phyloP scores from a whole-genome alignment of 2,797 vertebrate species.

The Lepus townsendii region DNA sequence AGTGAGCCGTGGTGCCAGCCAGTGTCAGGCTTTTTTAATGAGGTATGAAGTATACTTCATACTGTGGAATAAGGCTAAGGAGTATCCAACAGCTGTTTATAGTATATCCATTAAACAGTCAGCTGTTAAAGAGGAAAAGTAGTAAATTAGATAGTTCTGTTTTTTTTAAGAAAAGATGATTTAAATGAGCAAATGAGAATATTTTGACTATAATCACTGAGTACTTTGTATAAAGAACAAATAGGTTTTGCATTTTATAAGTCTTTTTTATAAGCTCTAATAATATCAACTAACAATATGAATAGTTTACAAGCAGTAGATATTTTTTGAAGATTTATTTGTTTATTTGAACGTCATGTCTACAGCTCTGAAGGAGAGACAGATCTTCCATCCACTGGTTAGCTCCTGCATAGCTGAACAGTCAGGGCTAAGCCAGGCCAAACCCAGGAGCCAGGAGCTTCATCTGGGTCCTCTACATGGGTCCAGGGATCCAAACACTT shows the following conservation, averaged over 20 bases:
- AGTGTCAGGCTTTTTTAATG: background rate
- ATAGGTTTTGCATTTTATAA: slow-evolving; percentile 46
- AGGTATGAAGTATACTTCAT: slow-evolving; percentile 3
- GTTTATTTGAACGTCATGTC: too few species aligned
- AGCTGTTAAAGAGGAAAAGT: slow-evolving; percentile 16
- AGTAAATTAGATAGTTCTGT: background rate
- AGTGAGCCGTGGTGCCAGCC: too few species aligned
- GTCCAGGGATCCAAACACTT: too few species aligned
- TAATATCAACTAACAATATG: slow-evolving; percentile 5
- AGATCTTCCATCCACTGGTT: too few species aligned
- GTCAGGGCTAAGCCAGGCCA: too few species aligned
- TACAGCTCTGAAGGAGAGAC: too few species aligned
- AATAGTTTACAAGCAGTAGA: slow-evolving; percentile 22
- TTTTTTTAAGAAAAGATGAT: background rate
- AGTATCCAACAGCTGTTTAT: background rate
- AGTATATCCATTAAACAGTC: background rate
- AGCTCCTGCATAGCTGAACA: too few species aligned
- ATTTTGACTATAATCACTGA: slow-evolving; percentile 49
- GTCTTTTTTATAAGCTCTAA: slow-evolving; percentile 16
- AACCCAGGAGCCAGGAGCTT: too few species aligned
- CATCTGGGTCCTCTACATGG: too few species aligned
- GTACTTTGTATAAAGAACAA: slow-evolving; percentile 53
- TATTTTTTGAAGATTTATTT: too few species aligned
- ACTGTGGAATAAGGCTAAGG: slow-evolving; percentile 2
- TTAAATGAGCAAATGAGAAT: slow-evolving; percentile 60